These are phyloP conservation scores for Pangasius mekongensis DNA, from an alignment of 2,797 vertebrate species.

Conservation along the genomic window DNA sequence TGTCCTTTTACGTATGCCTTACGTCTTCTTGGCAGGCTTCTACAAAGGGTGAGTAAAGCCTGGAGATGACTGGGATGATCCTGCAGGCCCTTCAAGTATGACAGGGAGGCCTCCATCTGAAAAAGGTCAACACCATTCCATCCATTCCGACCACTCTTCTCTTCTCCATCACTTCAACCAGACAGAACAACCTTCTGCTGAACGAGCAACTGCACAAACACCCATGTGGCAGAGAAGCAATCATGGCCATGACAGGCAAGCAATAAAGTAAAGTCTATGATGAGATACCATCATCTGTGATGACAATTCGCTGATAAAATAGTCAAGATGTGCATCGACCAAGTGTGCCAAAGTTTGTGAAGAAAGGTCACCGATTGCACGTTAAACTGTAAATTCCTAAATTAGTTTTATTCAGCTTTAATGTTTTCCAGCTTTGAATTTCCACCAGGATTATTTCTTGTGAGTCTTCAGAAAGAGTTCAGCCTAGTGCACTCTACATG, in stretches of 20 bases:
- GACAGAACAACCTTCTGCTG: conserved; percentile 50
- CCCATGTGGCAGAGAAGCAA: neutral
- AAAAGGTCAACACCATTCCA: conserved; percentile 73
- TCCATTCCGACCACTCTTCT: conserved; percentile 45
- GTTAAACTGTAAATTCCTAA: neutral
- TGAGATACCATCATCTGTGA: neutral
- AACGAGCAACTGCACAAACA: conserved; percentile 33
- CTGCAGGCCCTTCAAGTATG: conserved; percentile 57
- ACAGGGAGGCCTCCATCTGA: conserved; percentile 62
- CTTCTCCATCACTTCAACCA: conserved; percentile 44
- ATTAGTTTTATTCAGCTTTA: neutral
- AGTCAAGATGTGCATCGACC: neutral
- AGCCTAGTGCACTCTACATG: neutral
- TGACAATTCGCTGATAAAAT: neutral
- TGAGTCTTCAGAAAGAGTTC: neutral
- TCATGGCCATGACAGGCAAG: neutral
- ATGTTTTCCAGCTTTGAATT: neutral
- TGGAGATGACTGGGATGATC: conserved; percentile 66
- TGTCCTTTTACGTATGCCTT: conserved; percentile 6
- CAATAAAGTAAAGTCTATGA: neutral
- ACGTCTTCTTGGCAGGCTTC: conserved; percentile 29
- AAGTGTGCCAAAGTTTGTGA: neutral
- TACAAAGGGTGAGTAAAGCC: conserved; percentile 53
- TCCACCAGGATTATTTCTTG: too few species aligned
- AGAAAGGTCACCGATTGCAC: neutral